phyloP scores from a whole-genome alignment of 2,888 invertebrate species.

The Sinodicranocentrus sp. region DNA sequence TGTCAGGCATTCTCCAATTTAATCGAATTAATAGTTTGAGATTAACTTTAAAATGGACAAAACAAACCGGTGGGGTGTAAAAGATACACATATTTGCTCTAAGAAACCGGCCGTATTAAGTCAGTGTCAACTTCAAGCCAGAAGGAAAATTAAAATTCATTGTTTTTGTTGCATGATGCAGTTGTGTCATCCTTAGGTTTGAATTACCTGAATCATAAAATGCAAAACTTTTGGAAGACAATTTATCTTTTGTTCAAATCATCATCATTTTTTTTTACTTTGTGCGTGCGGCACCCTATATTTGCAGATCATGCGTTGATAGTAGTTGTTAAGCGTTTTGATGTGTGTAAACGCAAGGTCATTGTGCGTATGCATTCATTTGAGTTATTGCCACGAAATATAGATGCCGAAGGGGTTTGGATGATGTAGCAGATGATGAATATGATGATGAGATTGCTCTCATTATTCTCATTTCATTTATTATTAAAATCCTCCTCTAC shows the following conservation, averaged over 20 bases:
- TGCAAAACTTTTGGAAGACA: not conserved
- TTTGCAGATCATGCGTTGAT: slow-evolving; percentile 2
- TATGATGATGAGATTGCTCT: slow-evolving; percentile 49
- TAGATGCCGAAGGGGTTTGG: slow-evolving; percentile 34
- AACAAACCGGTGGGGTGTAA: too few relatives aligned
- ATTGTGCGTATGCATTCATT: slow-evolving; percentile 48
- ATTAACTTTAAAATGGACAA: too few relatives aligned
- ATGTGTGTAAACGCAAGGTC: slow-evolving; percentile 49
- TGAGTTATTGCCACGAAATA: slow-evolving; percentile 34
- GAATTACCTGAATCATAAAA: not conserved
- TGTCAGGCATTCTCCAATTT: too few relatives aligned
- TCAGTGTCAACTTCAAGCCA: too few relatives aligned
- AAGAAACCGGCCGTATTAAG: too few relatives aligned
- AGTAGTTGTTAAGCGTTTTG: slow-evolving; percentile 24
- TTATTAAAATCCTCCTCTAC: not conserved
- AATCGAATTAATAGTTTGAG: too few relatives aligned
- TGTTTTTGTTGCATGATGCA: too few relatives aligned
- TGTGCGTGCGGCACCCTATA: slow-evolving; percentile 34
- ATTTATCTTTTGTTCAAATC: slow-evolving; percentile 5
- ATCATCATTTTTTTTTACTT: slow-evolving; percentile 6
- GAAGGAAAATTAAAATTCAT: too few relatives aligned
- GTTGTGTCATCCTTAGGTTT: not conserved
- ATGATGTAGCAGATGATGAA: too few relatives aligned
- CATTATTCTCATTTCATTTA: slow-evolving; percentile 19
- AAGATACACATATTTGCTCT: too few relatives aligned